Evolutionary conservation across 2,888 invertebrate genomes (phyloP).

Genomic region (Mylabris sibirica): DNA sequence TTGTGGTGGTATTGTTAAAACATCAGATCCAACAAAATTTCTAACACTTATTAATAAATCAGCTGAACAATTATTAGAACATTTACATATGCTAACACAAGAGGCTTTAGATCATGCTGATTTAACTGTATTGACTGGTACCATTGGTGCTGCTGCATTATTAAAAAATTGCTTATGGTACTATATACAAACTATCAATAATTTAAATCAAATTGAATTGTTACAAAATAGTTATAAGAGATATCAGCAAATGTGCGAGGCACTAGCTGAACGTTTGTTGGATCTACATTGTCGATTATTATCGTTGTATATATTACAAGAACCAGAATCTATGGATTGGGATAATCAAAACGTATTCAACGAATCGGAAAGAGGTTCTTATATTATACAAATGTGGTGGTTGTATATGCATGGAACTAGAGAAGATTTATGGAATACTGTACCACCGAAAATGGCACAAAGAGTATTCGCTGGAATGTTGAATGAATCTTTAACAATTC

Average conservation of each 20-base stretch:
- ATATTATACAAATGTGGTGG: slow-evolving; percentile 89
- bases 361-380: slow-evolving; percentile 79
- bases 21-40: slow-evolving; percentile 80
- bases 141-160: slow-evolving; percentile 81
- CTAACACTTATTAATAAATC: slow-evolving; percentile 75
- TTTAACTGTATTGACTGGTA: slow-evolving; percentile 79
- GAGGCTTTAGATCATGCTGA: slow-evolving; percentile 87
- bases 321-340: slow-evolving; percentile 81
- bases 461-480: slow-evolving; percentile 85
- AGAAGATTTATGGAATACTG: slow-evolving; percentile 84
- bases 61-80: slow-evolving; percentile 76
- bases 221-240: slow-evolving; percentile 71
- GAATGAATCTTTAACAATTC: slow-evolving; percentile 82
- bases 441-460: slow-evolving; percentile 89
- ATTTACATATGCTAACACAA: slow-evolving; percentile 80
- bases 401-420: slow-evolving; percentile 83
- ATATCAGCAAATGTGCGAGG: slow-evolving; percentile 84
- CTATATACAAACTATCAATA: slow-evolving; percentile 69
- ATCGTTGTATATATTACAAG: slow-evolving; percentile 82
- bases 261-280: slow-evolving; percentile 80
- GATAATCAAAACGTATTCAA: slow-evolving; percentile 71
- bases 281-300: slow-evolving; percentile 82
- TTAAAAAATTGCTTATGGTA: slow-evolving; percentile 81
- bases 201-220: slow-evolving; percentile 40
- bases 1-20: slow-evolving; percentile 71